Evolutionary conservation across 2,888 invertebrate genomes (phyloP).

Genomic region (Melangyna quadrimaculata): DNA sequence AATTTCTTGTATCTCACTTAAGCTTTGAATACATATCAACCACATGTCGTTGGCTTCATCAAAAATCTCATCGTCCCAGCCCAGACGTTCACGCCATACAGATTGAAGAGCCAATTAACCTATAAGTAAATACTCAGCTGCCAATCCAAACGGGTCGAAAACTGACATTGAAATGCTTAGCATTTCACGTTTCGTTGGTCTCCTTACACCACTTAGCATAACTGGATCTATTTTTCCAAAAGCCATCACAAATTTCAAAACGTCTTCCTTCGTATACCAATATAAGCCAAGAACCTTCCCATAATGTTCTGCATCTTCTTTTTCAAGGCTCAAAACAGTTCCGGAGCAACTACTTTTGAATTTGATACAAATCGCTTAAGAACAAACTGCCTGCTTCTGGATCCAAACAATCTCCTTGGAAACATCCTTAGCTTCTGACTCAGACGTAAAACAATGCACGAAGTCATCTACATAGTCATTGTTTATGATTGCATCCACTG

Average conservation of each 20-base stretch:
- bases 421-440: not conserved
- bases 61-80: conserved; percentile 54
- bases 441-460: not conserved
- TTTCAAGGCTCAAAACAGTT: not conserved
- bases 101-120: conserved; percentile 54
- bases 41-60: conserved; percentile 37
- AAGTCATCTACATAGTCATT: not conserved
- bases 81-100: conserved; percentile 37
- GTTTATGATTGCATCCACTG: not conserved
- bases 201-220: not conserved
- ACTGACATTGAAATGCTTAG: not conserved
- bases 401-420: not conserved
- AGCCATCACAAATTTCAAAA: not conserved
- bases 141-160: conserved; percentile 35
- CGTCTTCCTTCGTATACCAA: not conserved
- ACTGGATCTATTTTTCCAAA: not conserved
- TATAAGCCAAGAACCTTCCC: not conserved
- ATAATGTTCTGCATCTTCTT: not conserved
- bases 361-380: not conserved
- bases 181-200: not conserved
- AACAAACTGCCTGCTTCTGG: not conserved
- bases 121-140: conserved; percentile 44
- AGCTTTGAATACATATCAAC: conserved; percentile 6
- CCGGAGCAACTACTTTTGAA: not conserved
- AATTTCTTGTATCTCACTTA: conserved; percentile 26